These are phyloP conservation scores for Oenanthe melanoleuca DNA, from an alignment of 2,113 vertebrate species.

Conservation along the genomic window DNA sequence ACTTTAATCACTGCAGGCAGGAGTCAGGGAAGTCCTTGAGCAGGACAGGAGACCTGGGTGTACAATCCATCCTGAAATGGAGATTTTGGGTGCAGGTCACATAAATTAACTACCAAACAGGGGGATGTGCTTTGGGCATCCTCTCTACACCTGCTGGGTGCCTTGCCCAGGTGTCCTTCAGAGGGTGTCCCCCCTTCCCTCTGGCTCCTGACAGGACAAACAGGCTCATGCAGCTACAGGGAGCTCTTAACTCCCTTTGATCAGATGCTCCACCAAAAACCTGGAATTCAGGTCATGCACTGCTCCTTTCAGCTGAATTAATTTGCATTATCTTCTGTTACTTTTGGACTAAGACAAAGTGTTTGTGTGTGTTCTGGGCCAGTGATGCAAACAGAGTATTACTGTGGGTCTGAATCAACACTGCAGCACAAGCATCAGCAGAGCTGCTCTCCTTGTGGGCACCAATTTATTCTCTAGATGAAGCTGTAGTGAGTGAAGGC, in stretches of 20 bases:
- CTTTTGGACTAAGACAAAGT: background rate
- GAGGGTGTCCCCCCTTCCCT: background rate
- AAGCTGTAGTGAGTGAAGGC: background rate
- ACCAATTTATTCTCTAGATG: background rate
- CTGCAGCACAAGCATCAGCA: background rate
- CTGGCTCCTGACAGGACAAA: background rate
- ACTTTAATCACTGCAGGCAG: background rate
- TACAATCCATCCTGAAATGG: background rate
- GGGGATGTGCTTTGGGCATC: background rate
- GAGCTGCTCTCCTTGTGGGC: background rate
- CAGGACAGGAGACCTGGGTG: accelerated
- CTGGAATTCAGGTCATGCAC: background rate
- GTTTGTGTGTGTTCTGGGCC: background rate
- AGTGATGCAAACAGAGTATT: background rate
- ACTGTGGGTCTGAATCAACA: background rate
- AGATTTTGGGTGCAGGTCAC: background rate
- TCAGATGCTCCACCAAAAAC: background rate
- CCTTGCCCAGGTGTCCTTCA: background rate
- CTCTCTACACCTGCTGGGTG: background rate
- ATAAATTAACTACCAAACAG: background rate
- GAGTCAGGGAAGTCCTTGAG: background rate
- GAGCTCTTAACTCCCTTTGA: background rate
- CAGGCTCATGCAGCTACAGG: background rate
- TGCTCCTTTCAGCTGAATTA: background rate
- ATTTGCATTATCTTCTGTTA: background rate